Evolutionary conservation across 2,888 invertebrate genomes (phyloP).

Genomic region (Lasius platythorax): DNA sequence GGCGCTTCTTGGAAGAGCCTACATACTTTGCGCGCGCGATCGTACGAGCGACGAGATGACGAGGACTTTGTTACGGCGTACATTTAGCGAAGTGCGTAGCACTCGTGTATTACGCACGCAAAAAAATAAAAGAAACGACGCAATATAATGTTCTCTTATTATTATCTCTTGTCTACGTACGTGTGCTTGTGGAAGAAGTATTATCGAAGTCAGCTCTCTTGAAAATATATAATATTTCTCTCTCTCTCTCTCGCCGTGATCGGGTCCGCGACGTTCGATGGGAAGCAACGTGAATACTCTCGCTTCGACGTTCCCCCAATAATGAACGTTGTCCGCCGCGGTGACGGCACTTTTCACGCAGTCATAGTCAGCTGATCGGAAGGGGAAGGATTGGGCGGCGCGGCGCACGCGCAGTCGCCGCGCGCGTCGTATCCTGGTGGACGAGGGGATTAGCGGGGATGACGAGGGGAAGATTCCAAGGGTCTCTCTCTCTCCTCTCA

Average conservation of each 20-base stretch:
- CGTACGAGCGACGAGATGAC: background rate
- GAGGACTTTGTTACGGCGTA: background rate
- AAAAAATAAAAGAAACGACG: background rate
- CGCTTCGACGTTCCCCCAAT: conserved; percentile 85
- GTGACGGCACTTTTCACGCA: conserved; percentile 63
- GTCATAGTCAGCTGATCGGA: conserved; percentile 73
- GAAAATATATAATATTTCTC: conserved; percentile 53
- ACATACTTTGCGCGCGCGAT: background rate
- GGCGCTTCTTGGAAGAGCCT: background rate
- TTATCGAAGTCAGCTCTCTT: conserved; percentile 1
- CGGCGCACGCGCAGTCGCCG: conserved; percentile 6
- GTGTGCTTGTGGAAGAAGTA: background rate
- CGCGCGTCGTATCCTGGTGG: background rate
- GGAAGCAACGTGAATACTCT: conserved; percentile 85
- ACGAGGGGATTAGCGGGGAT: conserved; percentile 27
- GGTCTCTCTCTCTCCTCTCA: conserved; percentile 37
- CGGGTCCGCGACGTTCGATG: conserved; percentile 59
- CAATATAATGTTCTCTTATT: background rate
- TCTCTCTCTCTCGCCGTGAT: conserved; percentile 29
- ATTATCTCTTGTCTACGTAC: conserved; percentile 20
- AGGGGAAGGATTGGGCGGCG: background rate
- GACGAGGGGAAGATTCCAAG: conserved; percentile 52
- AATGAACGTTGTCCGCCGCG: conserved; percentile 66
- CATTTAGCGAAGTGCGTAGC: background rate
- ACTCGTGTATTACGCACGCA: background rate